Conservation (phyloP, 92 coral and sea anemone genomes). For the Bergia puertoricense region DNA sequence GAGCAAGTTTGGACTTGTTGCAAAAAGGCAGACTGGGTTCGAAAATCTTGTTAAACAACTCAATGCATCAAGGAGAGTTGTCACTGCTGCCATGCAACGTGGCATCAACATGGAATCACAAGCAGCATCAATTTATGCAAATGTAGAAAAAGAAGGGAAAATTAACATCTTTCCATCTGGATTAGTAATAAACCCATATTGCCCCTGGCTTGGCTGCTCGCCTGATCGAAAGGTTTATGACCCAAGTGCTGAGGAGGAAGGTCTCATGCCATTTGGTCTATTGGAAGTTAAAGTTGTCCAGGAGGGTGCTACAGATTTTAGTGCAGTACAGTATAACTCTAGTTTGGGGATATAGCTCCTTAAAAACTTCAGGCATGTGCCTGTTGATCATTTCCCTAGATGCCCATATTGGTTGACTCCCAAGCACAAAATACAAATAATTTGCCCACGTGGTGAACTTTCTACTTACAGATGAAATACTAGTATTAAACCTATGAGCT, state of each 20-base stretch:
- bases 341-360: too few relatives aligned
- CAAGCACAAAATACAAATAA: too few relatives aligned
- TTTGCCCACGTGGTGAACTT: too few relatives aligned
- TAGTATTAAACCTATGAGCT: too few relatives aligned
- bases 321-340: constrained; percentile 44
- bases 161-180: constrained; percentile 53
- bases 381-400: too few relatives aligned
- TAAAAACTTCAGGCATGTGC: too few relatives aligned
- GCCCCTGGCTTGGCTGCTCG: constrained; percentile 59
- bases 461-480: too few relatives aligned
- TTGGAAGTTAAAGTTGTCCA: constrained; percentile 57
- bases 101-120: constrained; percentile 50
- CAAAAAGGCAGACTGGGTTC: constrained; percentile 53
- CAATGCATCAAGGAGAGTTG: constrained; percentile 45
- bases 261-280: constrained; percentile 52
- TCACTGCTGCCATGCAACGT: constrained; percentile 51
- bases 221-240: constrained; percentile 67
- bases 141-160: constrained; percentile 31
- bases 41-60: constrained; percentile 55
- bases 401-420: too few relatives aligned
- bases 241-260: constrained; percentile 31
- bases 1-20: constrained; percentile 59
- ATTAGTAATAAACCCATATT: constrained; percentile 52
- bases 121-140: constrained; percentile 45
- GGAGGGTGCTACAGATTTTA: constrained; percentile 44